Evolutionary conservation across 2,888 invertebrate genomes (phyloP).

Genomic region (Acronicta aceris): DNA sequence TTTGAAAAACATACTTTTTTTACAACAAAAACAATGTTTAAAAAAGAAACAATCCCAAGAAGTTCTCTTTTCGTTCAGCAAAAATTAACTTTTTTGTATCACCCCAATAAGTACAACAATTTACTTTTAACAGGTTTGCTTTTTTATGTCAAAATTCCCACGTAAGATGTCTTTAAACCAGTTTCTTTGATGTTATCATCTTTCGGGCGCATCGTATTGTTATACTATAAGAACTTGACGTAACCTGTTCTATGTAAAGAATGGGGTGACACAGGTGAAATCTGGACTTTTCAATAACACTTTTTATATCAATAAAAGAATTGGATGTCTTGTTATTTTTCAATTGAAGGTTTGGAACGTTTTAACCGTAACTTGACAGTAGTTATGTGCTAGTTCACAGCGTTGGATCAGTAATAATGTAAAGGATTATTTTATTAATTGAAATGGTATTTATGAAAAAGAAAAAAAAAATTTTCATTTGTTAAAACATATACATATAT

Average conservation of each 20-base stretch:
- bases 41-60: not conserved
- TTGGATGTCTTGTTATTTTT: constrained; percentile 9
- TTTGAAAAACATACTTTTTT: no score
- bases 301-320: constrained; percentile 19
- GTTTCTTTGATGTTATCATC: constrained; percentile 47
- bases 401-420: not conserved
- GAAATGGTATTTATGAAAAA: not conserved
- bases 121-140: constrained; percentile 33
- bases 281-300: constrained; percentile 16
- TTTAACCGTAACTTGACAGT: constrained; percentile 15
- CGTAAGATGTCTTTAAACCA: constrained; percentile 43
- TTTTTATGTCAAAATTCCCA: constrained; percentile 54
- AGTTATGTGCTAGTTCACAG: constrained; percentile 16
- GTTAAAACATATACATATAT: no score
- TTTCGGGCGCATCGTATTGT: constrained; percentile 39
- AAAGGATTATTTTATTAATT: not conserved
- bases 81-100: not conserved
- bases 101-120: constrained; percentile 12
- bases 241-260: constrained; percentile 40
- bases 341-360: not conserved
- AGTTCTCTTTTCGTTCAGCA: not conserved
- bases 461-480: no score
- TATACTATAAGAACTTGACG: constrained; percentile 53
- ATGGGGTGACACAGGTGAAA: constrained; percentile 56
- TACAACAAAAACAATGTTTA: not conserved